phyloP scores from a whole-genome alignment of 2,113 vertebrate genomes.

The Anoura caudifer region DNA sequence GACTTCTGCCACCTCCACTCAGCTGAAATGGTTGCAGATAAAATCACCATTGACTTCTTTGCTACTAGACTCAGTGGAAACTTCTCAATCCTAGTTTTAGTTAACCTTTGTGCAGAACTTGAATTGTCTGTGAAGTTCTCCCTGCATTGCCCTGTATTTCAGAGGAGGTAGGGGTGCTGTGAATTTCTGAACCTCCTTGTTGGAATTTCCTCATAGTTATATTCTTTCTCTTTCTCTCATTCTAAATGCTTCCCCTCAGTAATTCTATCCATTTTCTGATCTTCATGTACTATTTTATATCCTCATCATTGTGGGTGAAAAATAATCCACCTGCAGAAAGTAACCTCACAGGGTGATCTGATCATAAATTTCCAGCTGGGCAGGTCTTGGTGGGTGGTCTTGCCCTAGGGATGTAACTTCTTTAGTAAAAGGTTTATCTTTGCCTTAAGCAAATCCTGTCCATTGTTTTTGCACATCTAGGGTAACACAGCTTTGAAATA shows the following conservation, averaged over 20 bases:
- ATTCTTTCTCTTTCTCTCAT: not conserved
- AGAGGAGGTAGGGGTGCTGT: not conserved
- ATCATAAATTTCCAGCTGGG: not conserved
- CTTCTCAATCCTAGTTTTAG: not conserved
- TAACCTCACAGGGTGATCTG: not conserved
- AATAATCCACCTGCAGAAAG: not conserved
- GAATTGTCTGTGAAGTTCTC: not conserved
- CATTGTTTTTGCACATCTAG: not conserved
- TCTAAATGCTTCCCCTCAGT: not conserved
- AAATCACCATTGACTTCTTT: constrained; percentile 21
- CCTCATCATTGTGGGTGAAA: not conserved
- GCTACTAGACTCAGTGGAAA: not conserved
- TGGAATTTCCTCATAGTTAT: not conserved
- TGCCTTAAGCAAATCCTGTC: not conserved
- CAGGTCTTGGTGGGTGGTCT: not conserved
- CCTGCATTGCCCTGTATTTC: not conserved
- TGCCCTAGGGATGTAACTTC: not conserved
- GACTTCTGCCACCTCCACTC: not conserved
- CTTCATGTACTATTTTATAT: not conserved
- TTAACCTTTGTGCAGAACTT: not conserved
- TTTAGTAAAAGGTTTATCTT: not conserved
- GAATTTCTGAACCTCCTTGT: not conserved
- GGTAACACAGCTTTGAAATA: not conserved
- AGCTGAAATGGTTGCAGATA: not conserved
- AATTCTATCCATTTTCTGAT: not conserved